These are phyloP conservation scores for Apodemia hepburni DNA, from an alignment of 2,888 invertebrate species.

Conservation along the genomic window DNA sequence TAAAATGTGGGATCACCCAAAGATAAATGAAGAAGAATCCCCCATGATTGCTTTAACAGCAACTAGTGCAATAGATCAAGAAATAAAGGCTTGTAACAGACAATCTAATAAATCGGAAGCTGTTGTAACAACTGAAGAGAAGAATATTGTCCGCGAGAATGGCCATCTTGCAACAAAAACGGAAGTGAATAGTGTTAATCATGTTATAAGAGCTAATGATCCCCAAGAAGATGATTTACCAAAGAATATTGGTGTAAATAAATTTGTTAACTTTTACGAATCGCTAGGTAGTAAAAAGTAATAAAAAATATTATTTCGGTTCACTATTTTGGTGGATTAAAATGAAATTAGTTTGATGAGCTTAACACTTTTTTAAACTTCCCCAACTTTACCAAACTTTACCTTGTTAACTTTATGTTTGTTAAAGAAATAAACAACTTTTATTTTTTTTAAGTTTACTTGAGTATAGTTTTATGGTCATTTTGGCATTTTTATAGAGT, in stretches of 20 bases:
- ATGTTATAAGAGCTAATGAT: conserved; percentile 71
- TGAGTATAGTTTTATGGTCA: no score
- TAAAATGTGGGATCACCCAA: conserved; percentile 61
- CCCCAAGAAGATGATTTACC: conserved; percentile 72
- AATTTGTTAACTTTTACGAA: conserved; percentile 73
- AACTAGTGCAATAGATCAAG: not conserved
- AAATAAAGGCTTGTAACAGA: not conserved
- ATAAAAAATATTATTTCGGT: conserved; percentile 20
- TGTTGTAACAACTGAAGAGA: not conserved
- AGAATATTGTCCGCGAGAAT: not conserved
- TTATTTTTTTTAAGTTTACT: no score
- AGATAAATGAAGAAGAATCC: conserved; percentile 29
- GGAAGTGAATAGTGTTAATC: conserved; percentile 43
- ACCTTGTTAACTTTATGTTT: no score
- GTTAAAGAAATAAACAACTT: no score
- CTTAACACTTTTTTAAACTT: no score
- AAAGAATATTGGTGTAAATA: conserved; percentile 72
- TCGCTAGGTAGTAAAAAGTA: conserved; percentile 72
- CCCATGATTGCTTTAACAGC: not conserved
- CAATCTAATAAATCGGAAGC: not conserved
- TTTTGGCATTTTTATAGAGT: no score
- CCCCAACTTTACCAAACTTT: no score
- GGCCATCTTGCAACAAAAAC: not conserved
- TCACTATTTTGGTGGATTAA: not conserved
- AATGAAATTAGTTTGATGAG: not conserved